These are phyloP conservation scores for Microtus oregoni DNA, from an alignment of 2,113 vertebrate genomes.

Conservation along the genomic window DNA sequence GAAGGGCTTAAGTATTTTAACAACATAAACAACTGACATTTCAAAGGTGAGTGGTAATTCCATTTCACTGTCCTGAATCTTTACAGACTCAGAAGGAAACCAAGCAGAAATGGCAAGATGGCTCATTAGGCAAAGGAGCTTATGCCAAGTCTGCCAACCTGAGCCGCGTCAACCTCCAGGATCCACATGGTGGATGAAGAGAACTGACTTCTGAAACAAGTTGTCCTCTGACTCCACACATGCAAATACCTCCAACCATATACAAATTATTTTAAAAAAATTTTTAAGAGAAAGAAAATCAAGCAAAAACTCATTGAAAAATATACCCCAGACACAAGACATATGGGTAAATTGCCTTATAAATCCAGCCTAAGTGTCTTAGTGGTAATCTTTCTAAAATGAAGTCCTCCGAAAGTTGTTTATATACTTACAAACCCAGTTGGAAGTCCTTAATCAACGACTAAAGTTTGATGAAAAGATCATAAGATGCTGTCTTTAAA, in stretches of 20 bases:
- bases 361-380: not conserved
- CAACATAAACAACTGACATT: not conserved
- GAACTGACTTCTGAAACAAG: not conserved
- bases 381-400: not conserved
- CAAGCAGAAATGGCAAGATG: not conserved
- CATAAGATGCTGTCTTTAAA: too few species aligned
- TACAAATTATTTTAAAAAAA: not conserved
- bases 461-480: not conserved
- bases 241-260: not conserved
- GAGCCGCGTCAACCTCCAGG: not conserved
- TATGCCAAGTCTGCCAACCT: not conserved
- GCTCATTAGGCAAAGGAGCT: not conserved
- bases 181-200: not conserved
- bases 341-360: not conserved
- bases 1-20: not conserved
- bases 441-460: not conserved
- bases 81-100: not conserved
- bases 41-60: not conserved
- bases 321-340: not conserved
- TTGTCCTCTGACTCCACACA: not conserved
- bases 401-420: not conserved
- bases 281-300: not conserved
- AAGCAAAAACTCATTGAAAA: not conserved
- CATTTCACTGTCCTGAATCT: not conserved
- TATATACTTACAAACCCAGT: not conserved